Percentiles rank a stretch among this genome's conserved stretches.
Conservation (phyloP, 2,797 vertebrate species). For the Lepilemur septentrionalis region DNA sequence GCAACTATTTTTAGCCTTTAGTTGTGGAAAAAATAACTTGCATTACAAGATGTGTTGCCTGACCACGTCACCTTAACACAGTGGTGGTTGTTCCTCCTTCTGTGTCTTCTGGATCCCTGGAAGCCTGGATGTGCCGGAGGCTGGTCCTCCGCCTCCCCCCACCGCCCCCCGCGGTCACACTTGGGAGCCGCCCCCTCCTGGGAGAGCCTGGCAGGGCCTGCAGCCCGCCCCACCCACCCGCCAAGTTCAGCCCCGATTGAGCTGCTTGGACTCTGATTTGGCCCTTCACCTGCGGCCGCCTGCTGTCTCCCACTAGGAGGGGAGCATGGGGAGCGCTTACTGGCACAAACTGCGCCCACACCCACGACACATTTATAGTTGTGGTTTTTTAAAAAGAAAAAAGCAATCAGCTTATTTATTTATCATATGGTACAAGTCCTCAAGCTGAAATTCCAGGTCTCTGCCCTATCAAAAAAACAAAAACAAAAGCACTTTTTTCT, state of each 20-base stretch:
- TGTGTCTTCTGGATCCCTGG: not conserved
- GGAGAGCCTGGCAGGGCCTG: not conserved
- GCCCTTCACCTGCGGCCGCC: not conserved
- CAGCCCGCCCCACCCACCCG: too few species aligned
- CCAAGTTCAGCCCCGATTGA: fast-evolving
- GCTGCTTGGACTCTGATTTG: not conserved
- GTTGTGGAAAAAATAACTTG: not conserved
- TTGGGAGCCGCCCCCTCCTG: not conserved
- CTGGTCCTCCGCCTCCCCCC: not conserved
- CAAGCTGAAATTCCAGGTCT: not conserved
- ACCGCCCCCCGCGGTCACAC: too few species aligned
- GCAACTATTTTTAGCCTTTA: not conserved
- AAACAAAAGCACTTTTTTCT: not conserved
- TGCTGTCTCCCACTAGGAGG: too few species aligned
- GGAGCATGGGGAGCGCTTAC: not conserved
- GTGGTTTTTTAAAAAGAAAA: not conserved
- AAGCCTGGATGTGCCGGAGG: not conserved
- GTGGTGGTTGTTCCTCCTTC: not conserved
- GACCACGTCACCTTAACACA: not conserved
- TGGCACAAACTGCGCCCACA: not conserved
- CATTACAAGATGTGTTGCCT: not conserved
- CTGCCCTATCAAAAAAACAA: not conserved
- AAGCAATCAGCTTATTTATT: not conserved
- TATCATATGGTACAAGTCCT: not conserved
- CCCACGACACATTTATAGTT: not conserved